Evolutionary conservation across 2,113 vertebrate species (phyloP), one percentile per base, ranked within the genome.

Genomic region (Chaetodon auriga): DNA sequence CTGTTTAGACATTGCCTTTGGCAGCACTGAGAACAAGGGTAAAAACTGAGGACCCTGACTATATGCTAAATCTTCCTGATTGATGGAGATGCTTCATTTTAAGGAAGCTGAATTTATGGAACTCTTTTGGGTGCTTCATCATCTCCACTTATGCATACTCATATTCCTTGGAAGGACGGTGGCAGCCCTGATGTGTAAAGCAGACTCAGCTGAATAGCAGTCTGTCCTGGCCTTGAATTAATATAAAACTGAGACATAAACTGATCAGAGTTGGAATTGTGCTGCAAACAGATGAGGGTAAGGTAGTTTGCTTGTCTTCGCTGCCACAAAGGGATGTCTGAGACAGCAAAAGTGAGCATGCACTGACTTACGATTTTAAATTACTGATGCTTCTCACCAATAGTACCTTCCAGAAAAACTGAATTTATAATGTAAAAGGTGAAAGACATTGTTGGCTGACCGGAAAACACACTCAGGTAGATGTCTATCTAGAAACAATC

Each of bases 61-160:
- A n/a, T 54, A 23, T 5, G 1, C 63, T 89, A 70, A 65, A 88
- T 74, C 74, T 58, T 82, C 48, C 35, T 62, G 87, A 87, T 66
- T 88, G 38, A 90, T 75, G 23, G 51, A 62, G n/a, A 25, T 1
- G 3, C 49, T 38, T 83, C 66, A 46, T 53, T 57, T 83, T 58
- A 71, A 80, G 84, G 64, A 21, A 41, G 6, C n/a, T 14, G 54
- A 49, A 77, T 88, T 78, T 70, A 86, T 75, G 14, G 43, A 63
- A 45, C 23, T 48, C 43, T 66, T 58, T 63, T 6, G 43, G 65
- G 43, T 63, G 30, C 45, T 70, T 61, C 25, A 63, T 87, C 80
- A 81, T 80, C 46, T 43, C 68, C 15, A 63, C 30, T 30, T 80
- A 18, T 74, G 53, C 48, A 53, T 18, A 41, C 35, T 51, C 21